phyloP scores from a whole-genome alignment of 2,113 vertebrate genomes.

The Bucco capensis region DNA sequence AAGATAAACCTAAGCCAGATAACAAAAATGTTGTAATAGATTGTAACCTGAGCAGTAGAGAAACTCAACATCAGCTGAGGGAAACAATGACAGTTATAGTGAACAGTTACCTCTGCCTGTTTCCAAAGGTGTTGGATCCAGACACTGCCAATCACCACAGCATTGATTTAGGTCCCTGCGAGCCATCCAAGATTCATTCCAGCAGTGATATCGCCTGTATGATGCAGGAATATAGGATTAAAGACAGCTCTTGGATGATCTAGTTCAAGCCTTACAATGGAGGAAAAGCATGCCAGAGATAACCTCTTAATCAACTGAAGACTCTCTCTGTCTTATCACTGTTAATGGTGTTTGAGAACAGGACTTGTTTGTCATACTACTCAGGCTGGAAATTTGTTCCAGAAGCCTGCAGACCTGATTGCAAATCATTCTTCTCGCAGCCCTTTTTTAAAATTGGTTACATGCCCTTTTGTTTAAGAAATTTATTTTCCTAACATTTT shows the following conservation, averaged over 20 bases:
- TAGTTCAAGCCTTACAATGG: not conserved
- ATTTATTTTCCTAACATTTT: not conserved
- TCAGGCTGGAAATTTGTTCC: not conserved
- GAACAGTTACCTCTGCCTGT: conserved; percentile 27
- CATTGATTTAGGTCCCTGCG: conserved; percentile 51
- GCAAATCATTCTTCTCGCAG: not conserved
- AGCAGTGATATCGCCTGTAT: conserved; percentile 49
- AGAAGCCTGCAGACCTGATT: not conserved
- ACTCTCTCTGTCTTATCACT: not conserved
- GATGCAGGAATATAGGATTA: not conserved
- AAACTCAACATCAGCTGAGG: not conserved
- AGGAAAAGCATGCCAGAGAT: not conserved
- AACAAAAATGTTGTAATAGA: not conserved
- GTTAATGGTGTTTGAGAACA: not conserved
- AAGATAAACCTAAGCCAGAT: conserved; percentile 39
- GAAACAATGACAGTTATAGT: not conserved
- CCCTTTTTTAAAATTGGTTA: not conserved
- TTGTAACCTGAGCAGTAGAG: not conserved
- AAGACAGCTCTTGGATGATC: not conserved
- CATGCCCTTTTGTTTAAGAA: not conserved
- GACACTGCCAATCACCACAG: conserved; percentile 54
- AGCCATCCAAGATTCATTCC: conserved; percentile 61
- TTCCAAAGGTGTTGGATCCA: conserved; percentile 61
- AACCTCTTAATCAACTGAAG: not conserved
- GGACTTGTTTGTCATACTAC: not conserved